Percentiles rank a stretch among this genome's conserved stretches.
These are phyloP conservation scores for Helogale parvula DNA, from an alignment of 2,113 vertebrate species.

Conservation along the genomic window DNA sequence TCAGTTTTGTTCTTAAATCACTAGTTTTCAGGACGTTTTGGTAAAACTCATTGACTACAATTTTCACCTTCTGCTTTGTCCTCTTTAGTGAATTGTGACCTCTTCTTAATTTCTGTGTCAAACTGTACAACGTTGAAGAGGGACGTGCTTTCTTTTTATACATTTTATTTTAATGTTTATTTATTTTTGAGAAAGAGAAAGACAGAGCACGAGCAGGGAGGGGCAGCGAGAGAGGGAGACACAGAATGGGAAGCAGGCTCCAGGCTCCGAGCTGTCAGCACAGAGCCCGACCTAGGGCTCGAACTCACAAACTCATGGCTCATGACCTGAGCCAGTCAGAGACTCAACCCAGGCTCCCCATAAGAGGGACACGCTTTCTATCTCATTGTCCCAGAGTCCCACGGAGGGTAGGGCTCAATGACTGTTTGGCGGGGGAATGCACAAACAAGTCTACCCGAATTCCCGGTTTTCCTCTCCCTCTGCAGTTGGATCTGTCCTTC, in stretches of 20 bases:
- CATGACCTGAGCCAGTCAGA: too few relatives aligned
- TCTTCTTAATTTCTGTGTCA: neutral
- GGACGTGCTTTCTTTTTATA: fast-evolving
- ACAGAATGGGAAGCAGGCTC: too few relatives aligned
- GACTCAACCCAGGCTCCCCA: too few relatives aligned
- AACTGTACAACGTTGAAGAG: too few relatives aligned
- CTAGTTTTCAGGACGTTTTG: neutral
- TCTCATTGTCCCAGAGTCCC: neutral
- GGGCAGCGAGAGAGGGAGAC: too few relatives aligned
- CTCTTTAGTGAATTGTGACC: neutral
- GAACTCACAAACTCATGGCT: too few relatives aligned
- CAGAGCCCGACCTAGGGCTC: too few relatives aligned
- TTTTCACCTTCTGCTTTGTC: neutral
- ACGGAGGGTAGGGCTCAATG: fast-evolving
- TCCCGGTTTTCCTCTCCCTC: fast-evolving
- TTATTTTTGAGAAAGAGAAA: too few relatives aligned
- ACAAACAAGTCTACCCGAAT: neutral
- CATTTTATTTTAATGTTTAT: too few relatives aligned
- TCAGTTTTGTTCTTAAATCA: neutral
- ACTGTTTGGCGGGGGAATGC: fast-evolving
- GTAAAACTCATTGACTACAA: neutral
- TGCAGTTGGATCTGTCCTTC: fast-evolving
- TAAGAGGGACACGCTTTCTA: neutral
- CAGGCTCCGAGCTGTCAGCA: too few relatives aligned
- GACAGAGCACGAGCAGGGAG: too few relatives aligned